A percentile compares a stretch with the other conserved stretches of the same genome.
Conservation (phyloP, 2,888 invertebrate species). For the Notocelia uddmanniana region DNA sequence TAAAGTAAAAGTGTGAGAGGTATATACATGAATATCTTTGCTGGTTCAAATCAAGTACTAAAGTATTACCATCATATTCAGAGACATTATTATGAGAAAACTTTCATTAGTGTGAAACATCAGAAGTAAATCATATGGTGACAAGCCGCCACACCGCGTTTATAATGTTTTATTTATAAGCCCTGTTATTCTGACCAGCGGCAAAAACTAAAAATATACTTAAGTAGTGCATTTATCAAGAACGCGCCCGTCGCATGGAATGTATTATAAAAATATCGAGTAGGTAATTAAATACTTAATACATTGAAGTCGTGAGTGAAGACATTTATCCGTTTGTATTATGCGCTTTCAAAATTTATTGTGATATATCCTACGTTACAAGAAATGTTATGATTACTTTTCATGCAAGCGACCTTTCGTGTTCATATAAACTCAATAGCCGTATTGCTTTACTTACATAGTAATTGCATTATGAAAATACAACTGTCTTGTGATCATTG, state of each 20-base stretch:
- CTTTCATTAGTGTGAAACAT: conserved; percentile 28
- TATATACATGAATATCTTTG: no score
- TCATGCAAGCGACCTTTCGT: conserved; percentile 2
- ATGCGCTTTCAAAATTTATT: neutral
- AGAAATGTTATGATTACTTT: neutral
- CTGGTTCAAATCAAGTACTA: neutral
- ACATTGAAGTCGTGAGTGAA: neutral
- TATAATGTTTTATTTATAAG: conserved; percentile 48
- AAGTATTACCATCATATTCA: conserved; percentile 5
- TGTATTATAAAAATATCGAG: conserved; percentile 39
- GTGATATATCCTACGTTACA: conserved; percentile 1
- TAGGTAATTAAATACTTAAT: conserved; percentile 20
- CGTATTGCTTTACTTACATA: conserved; percentile 18
- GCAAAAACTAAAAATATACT: conserved; percentile 43
- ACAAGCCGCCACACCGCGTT: conserved; percentile 42
- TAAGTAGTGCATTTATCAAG: conserved; percentile 39
- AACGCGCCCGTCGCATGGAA: conserved; percentile 37
- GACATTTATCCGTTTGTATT: conserved; percentile 1
- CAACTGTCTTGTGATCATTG: conserved; percentile 19
- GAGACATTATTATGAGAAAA: conserved; percentile 20
- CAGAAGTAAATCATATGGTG: conserved; percentile 35
- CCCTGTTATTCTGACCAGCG: conserved; percentile 44
- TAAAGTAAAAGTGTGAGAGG: no score
- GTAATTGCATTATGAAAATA: conserved; percentile 17
- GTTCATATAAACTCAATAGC: conserved; percentile 13